phyloP scores from a whole-genome alignment of 2,888 invertebrate species.

The Sclerodermus sp. region DNA sequence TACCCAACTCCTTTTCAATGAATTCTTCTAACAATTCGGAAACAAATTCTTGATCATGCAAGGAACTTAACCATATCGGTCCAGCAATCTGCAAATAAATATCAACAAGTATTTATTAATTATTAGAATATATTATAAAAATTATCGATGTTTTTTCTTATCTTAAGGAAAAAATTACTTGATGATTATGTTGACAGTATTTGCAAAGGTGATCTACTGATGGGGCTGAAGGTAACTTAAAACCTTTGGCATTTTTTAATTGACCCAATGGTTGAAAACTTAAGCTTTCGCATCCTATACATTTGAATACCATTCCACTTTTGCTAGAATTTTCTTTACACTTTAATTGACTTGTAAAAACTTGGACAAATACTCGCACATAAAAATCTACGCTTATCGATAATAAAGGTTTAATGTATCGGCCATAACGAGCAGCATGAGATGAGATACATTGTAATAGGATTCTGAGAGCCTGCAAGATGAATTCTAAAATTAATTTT shows the following conservation, averaged over 20 bases:
- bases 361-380: constrained; percentile 86
- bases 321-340: constrained; percentile 89
- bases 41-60: constrained; percentile 83
- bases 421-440: constrained; percentile 90
- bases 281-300: constrained; percentile 84
- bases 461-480: constrained; percentile 82
- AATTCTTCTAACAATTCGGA: constrained; percentile 62
- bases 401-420: constrained; percentile 88
- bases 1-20: constrained; percentile 61
- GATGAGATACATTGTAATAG: constrained; percentile 86
- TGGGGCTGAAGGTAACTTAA: constrained; percentile 71
- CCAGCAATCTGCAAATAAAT: constrained; percentile 75
- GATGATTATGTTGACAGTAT: constrained; percentile 75
- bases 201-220: constrained; percentile 69
- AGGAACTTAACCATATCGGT: constrained; percentile 89
- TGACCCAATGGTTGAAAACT: constrained; percentile 77
- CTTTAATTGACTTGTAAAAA: constrained; percentile 76
- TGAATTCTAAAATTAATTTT: constrained; percentile 1
- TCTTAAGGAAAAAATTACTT: constrained; percentile 59
- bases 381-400: constrained; percentile 97
- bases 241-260: constrained; percentile 63
- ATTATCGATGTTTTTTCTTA: too few relatives aligned
- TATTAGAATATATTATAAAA: neutral
- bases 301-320: constrained; percentile 84
- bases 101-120: neutral